Percentiles rank a stretch among this genome's conserved stretches.
These are phyloP conservation scores for Jacana jacana DNA, from an alignment of 2,113 vertebrate genomes.

Conservation along the genomic window DNA sequence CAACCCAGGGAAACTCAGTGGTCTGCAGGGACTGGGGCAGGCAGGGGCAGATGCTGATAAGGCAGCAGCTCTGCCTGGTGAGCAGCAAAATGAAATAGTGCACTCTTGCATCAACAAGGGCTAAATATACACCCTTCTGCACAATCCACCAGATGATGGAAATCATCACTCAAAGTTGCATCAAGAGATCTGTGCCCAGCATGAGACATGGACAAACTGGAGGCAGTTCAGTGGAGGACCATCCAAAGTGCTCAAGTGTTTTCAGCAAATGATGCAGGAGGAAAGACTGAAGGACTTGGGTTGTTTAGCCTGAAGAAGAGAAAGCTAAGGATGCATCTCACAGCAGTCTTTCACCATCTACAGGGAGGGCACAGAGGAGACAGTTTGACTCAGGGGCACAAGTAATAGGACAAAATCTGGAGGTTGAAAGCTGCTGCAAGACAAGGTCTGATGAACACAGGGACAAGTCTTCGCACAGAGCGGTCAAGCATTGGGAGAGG, in stretches of 20 bases:
- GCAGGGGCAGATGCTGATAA: fast-evolving
- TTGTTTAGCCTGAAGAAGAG: background rate
- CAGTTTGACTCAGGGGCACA: background rate
- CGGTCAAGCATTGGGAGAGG: fast-evolving
- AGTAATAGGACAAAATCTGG: background rate
- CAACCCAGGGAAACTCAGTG: background rate
- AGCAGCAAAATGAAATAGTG: background rate
- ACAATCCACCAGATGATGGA: background rate
- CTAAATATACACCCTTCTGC: background rate
- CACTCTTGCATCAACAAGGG: background rate
- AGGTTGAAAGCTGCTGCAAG: background rate
- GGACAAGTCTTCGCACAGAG: background rate
- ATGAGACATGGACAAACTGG: fast-evolving
- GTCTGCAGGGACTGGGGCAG: background rate
- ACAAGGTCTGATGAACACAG: background rate
- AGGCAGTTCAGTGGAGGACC: background rate
- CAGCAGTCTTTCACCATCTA: background rate
- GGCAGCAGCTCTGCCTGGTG: background rate
- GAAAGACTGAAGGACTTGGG: background rate
- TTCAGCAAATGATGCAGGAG: background rate
- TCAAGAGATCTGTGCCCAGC: background rate
- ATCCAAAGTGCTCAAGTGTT: background rate
- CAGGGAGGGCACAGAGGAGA: fast-evolving
- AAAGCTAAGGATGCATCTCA: background rate
- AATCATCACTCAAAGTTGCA: background rate